Evolutionary conservation across 1,140 invertebrate species (phyloP).

Genomic region (Delia radicum): DNA sequence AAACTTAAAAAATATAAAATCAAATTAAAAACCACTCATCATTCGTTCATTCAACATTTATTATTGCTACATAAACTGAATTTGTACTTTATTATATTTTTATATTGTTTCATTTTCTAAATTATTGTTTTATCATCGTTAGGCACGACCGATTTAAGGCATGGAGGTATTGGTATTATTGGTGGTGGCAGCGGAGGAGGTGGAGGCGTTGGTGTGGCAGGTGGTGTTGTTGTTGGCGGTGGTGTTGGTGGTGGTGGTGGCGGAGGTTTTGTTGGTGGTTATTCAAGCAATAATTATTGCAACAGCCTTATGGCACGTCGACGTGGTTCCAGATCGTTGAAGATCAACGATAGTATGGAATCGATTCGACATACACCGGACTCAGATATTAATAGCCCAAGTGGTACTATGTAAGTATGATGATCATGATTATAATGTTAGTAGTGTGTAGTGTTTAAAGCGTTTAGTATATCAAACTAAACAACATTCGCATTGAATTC

Average conservation of each 20-base stretch:
- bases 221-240: conserved; percentile 12
- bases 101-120: neutral
- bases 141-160: conserved; percentile 51
- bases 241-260: neutral
- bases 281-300: conserved; percentile 33
- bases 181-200: neutral
- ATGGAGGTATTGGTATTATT: conserved; percentile 18
- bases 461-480: neutral
- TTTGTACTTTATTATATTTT: neutral
- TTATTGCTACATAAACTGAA: neutral
- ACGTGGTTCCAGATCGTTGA: conserved; percentile 34
- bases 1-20: neutral
- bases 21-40: neutral
- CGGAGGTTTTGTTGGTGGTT: conserved; percentile 20
- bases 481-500: neutral
- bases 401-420: conserved; percentile 31
- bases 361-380: conserved; percentile 35
- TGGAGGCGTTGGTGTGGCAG: conserved; percentile 38
- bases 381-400: conserved; percentile 33
- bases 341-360: conserved; percentile 38
- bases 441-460: neutral
- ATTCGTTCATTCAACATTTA: neutral
- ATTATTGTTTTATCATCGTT: conserved; percentile 15
- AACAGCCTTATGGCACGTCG: conserved; percentile 34
- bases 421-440: neutral